Base-by-base conservation (phyloP, 2,113 vertebrate genomes). In the Sitta europaea region DNA sequence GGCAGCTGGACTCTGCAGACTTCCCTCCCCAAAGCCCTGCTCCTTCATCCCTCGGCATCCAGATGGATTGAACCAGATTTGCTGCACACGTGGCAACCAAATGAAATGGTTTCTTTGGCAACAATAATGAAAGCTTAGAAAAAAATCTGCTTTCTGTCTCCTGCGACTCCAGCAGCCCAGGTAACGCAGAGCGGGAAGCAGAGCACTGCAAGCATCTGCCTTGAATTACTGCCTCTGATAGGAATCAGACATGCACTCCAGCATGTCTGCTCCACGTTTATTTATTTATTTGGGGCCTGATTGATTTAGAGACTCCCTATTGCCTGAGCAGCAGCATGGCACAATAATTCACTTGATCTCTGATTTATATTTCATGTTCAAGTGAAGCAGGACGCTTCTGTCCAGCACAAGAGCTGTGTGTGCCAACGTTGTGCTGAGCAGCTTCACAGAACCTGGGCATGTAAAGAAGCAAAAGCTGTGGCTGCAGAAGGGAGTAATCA, bases 291-390 rank as follows among this genome's bases (percentile, higher is more conserved):
- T 92, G 92, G 63, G 42, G 36, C 45, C 55, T 92, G 96, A 95
- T 94, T 93, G 96, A 97, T 97, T 95, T 96, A 97, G 94, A 83
- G 96, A 86, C 88, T 96, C 96, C 94, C 88, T 71, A 86, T 94
- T 88, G 92, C 93, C 90, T 15, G 2, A 77, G 93, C 92, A 95
- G 92, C 94, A 77, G 82, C 93, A 58, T 80, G 92, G 95, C 94
- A 95, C 88, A 62, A 48, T 96, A 95, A 96, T 74, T 96, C 94
- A 96, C 93, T 96, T 88, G 59, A 95, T 94, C 89, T 94, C 91
- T 87, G 91, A 96, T 96, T 92, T 95, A 94, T 96, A 92, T 92
- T 93, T 92, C 85, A 71, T 43, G 88, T 92, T 86, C 43, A 36
- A 86, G 74, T 51, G 80, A 84, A 84, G 88, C 90, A 57, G 86